Evolutionary conservation across 2,113 vertebrate genomes (phyloP).

Genomic region (Varanus salvator): DNA sequence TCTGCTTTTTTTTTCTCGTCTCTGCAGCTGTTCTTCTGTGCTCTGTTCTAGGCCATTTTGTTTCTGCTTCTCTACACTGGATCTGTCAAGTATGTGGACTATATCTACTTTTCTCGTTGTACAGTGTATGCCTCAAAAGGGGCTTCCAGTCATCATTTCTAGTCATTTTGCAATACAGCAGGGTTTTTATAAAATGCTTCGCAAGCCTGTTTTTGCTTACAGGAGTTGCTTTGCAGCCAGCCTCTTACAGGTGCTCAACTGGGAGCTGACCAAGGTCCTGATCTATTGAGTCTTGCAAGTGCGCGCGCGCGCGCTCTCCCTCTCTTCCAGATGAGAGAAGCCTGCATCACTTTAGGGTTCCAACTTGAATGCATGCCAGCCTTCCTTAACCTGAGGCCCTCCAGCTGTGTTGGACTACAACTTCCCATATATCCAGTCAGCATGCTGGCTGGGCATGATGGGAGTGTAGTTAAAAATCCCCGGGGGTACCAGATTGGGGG

Average conservation of each 20-base stretch:
- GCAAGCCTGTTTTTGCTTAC: background rate
- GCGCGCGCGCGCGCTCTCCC: background rate
- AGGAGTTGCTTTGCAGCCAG: background rate
- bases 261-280: background rate
- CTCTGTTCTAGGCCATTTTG: background rate
- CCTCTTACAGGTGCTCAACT: background rate
- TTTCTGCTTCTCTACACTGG: accelerated
- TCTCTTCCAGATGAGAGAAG: background rate
- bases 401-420: no score
- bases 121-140: background rate
- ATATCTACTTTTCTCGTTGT: background rate
- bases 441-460: no score
- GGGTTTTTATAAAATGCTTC: background rate
- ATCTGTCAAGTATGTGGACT: background rate
- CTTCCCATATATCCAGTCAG: no score
- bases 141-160: slow-evolving; percentile 2
- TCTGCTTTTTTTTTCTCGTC: slow-evolving; percentile 7
- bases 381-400: no score
- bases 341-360: background rate
- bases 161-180: background rate
- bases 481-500: no score
- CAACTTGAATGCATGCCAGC: background rate
- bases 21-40: slow-evolving; percentile 6
- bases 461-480: no score
- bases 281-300: background rate